Evolutionary conservation across 2,797 vertebrate species (phyloP), one percentile per base, ranked within the genome.

Genomic region (Masticophis lateralis): DNA sequence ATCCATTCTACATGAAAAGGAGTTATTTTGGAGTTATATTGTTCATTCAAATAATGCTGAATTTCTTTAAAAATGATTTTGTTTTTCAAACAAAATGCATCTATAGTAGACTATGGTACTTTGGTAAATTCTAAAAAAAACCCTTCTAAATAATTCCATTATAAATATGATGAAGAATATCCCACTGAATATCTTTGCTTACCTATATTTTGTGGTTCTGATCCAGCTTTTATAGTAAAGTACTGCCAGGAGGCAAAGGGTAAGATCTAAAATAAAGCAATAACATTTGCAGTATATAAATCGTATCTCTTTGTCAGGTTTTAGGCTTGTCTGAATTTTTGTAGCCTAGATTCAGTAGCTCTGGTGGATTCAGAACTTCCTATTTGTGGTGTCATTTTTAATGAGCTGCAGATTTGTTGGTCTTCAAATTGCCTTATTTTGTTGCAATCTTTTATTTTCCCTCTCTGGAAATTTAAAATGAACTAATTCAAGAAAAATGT

Each of bases 161-260:
- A 92, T 92, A 79, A 96, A 94, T 94, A 95, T 91, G 90, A 93
- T 94, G 93, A 97, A 93, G 90, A 74, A 57, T 95, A 55, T 79
- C 94, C 83, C 89, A 97, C 91, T 92, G 5, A 94, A 92, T 95
- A 94, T 55, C 55, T 95, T 96, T 96, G 92, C 92, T 91, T 18
- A 87, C 93, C 14, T 74, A 79, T 43, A 43, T 22, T 79, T 79
- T 79, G 37, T 22, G 47, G 18, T 93, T 96, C 89, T 93, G 94
- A 96, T 89, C 97, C 94, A 47, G 92, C 93, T 96, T 97, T 96
- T 95, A 94, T 95, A 95, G 92, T 96, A 97, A 95, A 97, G 94
- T 93, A 91, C 94, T 94, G 37, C 20, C 9, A 1, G 74, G 25
- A 79, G 74, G 74, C n/a, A 79, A 47, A 47, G 4, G 74, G 9